Conservation (phyloP, 2,888 invertebrate genomes). For the Seira musarum region DNA sequence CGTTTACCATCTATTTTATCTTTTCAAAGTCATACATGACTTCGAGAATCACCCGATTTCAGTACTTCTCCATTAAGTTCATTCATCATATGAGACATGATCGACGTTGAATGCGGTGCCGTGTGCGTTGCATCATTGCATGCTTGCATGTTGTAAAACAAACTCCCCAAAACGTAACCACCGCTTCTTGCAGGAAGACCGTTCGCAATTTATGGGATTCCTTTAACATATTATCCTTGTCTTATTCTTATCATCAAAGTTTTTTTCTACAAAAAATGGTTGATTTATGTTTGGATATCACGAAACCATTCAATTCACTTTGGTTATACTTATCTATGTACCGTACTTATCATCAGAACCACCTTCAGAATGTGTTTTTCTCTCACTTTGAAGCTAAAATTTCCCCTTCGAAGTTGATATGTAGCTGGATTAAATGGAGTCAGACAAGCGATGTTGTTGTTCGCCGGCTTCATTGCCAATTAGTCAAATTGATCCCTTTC, state of each 20-base stretch:
- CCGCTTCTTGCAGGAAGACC: not conserved
- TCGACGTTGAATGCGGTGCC: too few species aligned
- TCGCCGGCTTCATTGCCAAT: constrained; percentile 3
- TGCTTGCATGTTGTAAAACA: constrained; percentile 5
- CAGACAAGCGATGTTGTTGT: too few species aligned
- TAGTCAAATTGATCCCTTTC: constrained; percentile 7
- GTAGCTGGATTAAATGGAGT: too few species aligned
- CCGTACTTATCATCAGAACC: too few species aligned
- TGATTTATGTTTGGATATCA: constrained; percentile 27
- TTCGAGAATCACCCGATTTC: too few species aligned
- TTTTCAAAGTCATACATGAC: too few species aligned
- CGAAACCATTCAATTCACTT: constrained; percentile 40
- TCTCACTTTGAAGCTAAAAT: too few species aligned
- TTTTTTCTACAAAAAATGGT: not conserved
- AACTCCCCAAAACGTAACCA: not conserved
- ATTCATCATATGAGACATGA: too few species aligned
- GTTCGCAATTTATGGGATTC: not conserved
- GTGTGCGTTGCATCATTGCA: not conserved
- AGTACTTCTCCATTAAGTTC: too few species aligned
- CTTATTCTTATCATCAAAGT: not conserved
- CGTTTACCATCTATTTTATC: too few species aligned
- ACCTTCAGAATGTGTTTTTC: too few species aligned
- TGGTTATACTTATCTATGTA: not conserved
- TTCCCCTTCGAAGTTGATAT: too few species aligned
- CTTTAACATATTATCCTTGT: not conserved